Evolutionary conservation across 2,888 invertebrate genomes (phyloP).

Genomic region (Andrena haemorrhoa): DNA sequence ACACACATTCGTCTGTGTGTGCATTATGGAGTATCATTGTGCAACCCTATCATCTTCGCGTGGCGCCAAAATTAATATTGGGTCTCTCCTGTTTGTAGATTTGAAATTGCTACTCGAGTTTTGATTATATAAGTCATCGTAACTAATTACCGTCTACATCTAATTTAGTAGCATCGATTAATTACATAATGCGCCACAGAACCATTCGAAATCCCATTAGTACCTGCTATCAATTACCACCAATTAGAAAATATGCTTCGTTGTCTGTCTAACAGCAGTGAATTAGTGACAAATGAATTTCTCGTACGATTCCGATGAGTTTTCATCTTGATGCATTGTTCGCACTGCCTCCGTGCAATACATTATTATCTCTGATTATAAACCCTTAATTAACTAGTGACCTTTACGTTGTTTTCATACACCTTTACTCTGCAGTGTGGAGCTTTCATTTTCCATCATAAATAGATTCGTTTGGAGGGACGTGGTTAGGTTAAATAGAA

Average conservation of each 20-base stretch:
- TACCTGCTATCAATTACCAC: not conserved
- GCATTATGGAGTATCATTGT: not conserved
- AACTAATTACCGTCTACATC: not conserved
- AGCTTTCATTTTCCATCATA: too few relatives aligned
- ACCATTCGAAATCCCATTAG: constrained; percentile 29
- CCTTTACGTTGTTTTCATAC: too few relatives aligned
- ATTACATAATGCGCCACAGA: not conserved
- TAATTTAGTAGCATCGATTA: constrained; percentile 5
- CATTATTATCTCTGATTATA: not conserved
- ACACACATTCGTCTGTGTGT: constrained; percentile 5
- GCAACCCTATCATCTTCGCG: not conserved
- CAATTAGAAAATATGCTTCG: not conserved
- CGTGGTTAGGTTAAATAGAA: not conserved
- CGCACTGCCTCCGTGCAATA: not conserved
- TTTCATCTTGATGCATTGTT: not conserved
- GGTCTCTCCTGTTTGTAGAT: not conserved
- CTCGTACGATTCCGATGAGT: not conserved
- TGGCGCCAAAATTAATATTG: not conserved
- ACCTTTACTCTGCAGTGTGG: too few relatives aligned
- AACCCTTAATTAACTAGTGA: too few relatives aligned
- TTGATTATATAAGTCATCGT: not conserved
- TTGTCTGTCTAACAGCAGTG: constrained; percentile 6
- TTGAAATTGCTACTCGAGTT: not conserved
- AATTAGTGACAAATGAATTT: constrained; percentile 14
- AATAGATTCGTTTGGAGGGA: too few relatives aligned